Base-by-base conservation (phyloP, 2,113 vertebrate species). In the Choloepus hoffmanni region DNA sequence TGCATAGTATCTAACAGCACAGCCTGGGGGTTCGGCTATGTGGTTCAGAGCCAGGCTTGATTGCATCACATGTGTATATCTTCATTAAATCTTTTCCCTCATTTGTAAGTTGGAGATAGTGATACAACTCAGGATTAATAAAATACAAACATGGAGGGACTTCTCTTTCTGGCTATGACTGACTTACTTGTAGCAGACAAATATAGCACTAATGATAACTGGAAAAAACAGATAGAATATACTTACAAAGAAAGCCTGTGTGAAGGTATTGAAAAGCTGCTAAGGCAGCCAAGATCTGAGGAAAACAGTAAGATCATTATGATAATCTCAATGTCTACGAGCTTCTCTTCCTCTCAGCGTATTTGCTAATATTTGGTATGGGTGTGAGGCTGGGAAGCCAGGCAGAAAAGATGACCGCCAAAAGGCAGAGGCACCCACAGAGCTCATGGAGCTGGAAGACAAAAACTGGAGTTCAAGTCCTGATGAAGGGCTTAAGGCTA, bases 311-410 rank as follows among this genome's bases (percentile, higher is more conserved):
- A 19, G 16, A 21, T 79, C 65, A 26, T 60, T 78, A 65, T n/a
- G 53, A 87, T 33, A 72, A 95, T 28, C 24, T 85, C 24, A 72
- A 50, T 5, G 62, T 60, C 58, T 48, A 55, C 7, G 43, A 7
- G 21, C 43, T 84, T 76, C 18, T 83, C 95, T 91, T 72, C 18
- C n/a, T 85, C 36, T 83, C 3, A 7, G n/a, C 45, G 30, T 9
- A 43, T 72, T 63, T 92, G 50, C 72, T 67, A 89, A 86, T 91
- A 83, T 95, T 88, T 48, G 0, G 60, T 93, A 21, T 81, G 65
- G 88, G 43, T 62, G 79, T 63, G 53, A 92, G 65, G 90, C 23
- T 90, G 78, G 48, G 43, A 94, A 93, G 58, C 19, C 83, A 91
- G 33, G 53, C 7, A 70, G n/a, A 50, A 50, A 87, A 88, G 45